Base-by-base conservation (phyloP, 2,888 invertebrate genomes). In the Synanthedon vespiformis region DNA sequence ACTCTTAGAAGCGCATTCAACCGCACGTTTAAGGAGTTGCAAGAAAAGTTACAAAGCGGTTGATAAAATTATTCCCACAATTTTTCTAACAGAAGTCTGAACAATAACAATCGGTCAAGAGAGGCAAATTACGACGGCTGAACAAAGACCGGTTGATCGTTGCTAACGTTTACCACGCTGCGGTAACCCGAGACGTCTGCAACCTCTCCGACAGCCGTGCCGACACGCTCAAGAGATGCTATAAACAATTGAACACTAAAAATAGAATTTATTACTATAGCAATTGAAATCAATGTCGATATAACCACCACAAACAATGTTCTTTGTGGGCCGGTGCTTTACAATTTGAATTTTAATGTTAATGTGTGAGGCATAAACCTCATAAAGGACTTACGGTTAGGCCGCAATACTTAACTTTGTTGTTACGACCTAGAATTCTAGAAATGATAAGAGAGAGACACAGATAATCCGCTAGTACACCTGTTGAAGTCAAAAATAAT, bases 271-370 rank as follows among this genome's bases (percentile, higher is more conserved):
- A 82, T 80, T 79, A 65, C 75, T 55, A 66, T 60, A 74, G 77
- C 76, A 77, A 75, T 82, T 80, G 77, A 74, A 81, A 78, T 76
- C 78, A 82, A 80, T 82, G 76, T 80, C 70, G 75, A 66, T 72
- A 63, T 67, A 74, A 65, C 62, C 63, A 61, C 62, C 64, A 63
- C 57, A 55, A 67, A 70, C 71, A 77, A 70, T 71, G 70, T 66
- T 69, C 67, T 68, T 70, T 73, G 70, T 72, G 61, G 58, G 61
- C 59, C 57, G 40, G 22, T 62, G 62, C 64, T 67, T 58, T 68
- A 64, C 57, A 68, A 70, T 61, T 56, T 63, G 65, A 61, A 70
- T 72, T 70, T 70, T 79, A 72, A 67, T 61, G 61, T 51, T 61
- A 62, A 57, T 56, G 60, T 48, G 53, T 55, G 72, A 71, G 67